Conservation (phyloP, 53 echinoderm and acorn worm species). For the Mesocentrotus franciscanus region DNA sequence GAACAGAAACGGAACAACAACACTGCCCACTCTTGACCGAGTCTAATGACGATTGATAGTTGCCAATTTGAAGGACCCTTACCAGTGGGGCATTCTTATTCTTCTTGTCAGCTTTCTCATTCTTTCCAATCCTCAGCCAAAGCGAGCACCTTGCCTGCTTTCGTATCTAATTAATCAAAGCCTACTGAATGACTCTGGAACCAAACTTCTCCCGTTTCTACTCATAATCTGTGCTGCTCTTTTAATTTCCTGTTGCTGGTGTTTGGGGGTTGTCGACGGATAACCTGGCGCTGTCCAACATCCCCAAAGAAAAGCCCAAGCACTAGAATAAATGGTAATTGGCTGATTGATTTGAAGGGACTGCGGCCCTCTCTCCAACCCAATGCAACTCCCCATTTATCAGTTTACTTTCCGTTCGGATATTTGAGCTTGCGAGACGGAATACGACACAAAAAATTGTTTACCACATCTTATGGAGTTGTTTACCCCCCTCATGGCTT, state of each 20-base stretch:
- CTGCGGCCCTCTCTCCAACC: neutral
- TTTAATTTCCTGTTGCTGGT: conserved; percentile 47
- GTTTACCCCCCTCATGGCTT: neutral
- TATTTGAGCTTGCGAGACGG: neutral
- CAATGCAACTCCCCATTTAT: conserved; percentile 16
- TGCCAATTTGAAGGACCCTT: conserved; percentile 23
- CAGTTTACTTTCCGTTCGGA: conserved; percentile 18
- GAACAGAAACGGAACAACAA: conserved; percentile 32
- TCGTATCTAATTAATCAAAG: conserved; percentile 8
- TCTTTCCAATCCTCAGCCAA: neutral
- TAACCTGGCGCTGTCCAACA: neutral
- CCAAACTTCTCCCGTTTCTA: conserved; percentile 40
- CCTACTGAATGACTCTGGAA: neutral
- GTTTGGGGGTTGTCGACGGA: conserved; percentile 22
- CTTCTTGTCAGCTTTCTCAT: neutral
- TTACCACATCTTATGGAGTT: neutral
- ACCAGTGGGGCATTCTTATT: neutral
- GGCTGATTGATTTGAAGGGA: conserved; percentile 33
- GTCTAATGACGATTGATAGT: neutral
- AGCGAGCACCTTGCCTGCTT: neutral
- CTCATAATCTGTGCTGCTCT: conserved; percentile 9
- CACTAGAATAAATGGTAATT: conserved; percentile 12
- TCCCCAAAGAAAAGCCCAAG: conserved; percentile 2
- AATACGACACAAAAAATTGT: neutral
- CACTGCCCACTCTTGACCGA: conserved; percentile 10